Percentiles rank a stretch among this genome's conserved stretches.
Evolutionary conservation across 1,140 invertebrate species (phyloP).

Genomic region (Stegodyphus dumicola): DNA sequence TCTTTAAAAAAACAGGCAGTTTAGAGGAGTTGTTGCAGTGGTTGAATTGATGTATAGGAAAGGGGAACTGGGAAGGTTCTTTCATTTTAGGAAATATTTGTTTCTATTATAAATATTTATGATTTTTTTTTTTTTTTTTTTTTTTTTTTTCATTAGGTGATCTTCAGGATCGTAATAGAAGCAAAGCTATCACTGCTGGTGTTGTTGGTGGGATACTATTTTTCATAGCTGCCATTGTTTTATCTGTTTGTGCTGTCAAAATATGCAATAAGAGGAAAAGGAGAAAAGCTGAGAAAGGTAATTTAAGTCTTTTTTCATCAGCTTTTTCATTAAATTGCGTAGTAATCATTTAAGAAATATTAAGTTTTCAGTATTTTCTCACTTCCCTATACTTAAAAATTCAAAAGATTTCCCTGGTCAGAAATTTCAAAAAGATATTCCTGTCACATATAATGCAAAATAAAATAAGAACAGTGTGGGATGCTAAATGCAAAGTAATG

Average conservation of each 20-base stretch:
- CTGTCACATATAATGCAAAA: too few species aligned
- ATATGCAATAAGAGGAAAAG: slow-evolving; percentile 96
- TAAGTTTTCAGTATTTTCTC: too few species aligned
- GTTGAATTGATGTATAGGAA: too few species aligned
- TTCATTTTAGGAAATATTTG: too few species aligned
- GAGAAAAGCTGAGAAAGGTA: slow-evolving; percentile 97
- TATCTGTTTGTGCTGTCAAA: slow-evolving; percentile 95
- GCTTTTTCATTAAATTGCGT: too few species aligned
- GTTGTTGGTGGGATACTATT: slow-evolving; percentile 94
- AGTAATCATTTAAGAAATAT: too few species aligned
- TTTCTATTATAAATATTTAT: slow-evolving; percentile 4
- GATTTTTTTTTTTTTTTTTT: slow-evolving; percentile 19
- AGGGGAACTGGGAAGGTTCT: too few species aligned
- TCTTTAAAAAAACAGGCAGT: too few species aligned
- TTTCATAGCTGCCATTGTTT: slow-evolving; percentile 95
- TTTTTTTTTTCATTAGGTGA: slow-evolving; percentile 33
- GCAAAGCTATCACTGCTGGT: slow-evolving; percentile 73
- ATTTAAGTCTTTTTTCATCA: slow-evolving; percentile 63
- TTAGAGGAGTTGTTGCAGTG: too few species aligned
- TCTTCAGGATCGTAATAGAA: slow-evolving; percentile 51
- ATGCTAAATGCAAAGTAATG: too few species aligned
- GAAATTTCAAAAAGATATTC: too few species aligned
- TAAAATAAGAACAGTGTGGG: too few species aligned
- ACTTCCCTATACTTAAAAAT: not conserved
- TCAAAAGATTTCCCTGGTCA: not conserved